Percentiles rank a stretch among this genome's conserved stretches.
These are phyloP conservation scores for Phrynocephalus forsythii DNA, from an alignment of 2,797 vertebrate genomes.

Conservation along the genomic window DNA sequence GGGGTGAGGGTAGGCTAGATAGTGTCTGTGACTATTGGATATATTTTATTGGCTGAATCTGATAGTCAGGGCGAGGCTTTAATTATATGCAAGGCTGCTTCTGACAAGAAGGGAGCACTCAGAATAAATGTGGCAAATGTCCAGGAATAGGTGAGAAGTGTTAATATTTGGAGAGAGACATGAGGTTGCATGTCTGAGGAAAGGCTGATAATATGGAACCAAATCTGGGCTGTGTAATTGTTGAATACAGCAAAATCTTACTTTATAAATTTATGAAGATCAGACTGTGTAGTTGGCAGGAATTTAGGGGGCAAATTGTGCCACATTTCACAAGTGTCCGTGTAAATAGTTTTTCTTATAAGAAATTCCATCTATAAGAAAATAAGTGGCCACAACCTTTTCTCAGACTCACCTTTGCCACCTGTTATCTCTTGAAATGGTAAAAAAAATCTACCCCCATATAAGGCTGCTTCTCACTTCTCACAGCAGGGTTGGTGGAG, in stretches of 20 bases:
- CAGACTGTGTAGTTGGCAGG: background rate
- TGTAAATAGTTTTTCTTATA: constrained; percentile 11
- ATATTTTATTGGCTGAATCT: background rate
- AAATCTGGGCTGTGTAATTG: background rate
- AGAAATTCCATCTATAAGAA: background rate
- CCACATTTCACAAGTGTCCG: background rate
- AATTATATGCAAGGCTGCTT: background rate
- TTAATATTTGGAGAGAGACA: background rate
- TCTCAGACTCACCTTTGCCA: background rate
- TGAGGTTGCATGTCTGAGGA: background rate
- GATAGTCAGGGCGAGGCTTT: background rate
- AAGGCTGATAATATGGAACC: background rate
- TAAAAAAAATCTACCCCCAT: background rate
- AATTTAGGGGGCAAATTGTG: background rate
- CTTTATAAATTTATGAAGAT: constrained; percentile 4
- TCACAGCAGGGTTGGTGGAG: background rate
- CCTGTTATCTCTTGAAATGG: background rate
- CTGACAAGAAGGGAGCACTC: background rate
- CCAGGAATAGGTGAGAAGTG: background rate
- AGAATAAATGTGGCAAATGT: background rate
- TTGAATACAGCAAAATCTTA: background rate
- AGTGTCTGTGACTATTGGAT: background rate
- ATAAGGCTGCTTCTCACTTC: background rate
- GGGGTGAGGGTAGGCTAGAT: background rate
- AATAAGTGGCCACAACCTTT: background rate